A percentile compares a stretch with the other conserved stretches of the same genome.
Evolutionary conservation across 2,797 vertebrate species (phyloP).

Genomic region (Microhierax caerulescens): DNA sequence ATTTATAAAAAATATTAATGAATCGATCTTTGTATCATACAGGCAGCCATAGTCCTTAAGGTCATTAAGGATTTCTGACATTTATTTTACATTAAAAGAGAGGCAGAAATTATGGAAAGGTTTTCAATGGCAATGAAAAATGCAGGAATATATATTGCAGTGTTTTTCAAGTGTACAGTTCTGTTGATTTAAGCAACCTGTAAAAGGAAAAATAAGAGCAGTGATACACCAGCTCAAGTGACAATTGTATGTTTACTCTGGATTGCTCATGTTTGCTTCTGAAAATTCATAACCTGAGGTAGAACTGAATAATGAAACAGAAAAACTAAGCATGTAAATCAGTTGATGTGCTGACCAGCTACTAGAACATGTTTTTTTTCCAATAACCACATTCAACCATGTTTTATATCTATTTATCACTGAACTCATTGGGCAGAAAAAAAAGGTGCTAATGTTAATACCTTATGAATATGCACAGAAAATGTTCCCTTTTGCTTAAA

Average conservation of each 20-base stretch:
- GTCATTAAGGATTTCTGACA: neutral
- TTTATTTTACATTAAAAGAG: neutral
- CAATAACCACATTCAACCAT: neutral
- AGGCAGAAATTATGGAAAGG: neutral
- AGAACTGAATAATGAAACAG: neutral
- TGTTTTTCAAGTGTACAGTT: neutral
- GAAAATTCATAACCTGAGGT: slow-evolving; percentile 19
- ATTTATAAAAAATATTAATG: neutral
- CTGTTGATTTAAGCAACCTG: neutral
- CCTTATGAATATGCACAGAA: neutral
- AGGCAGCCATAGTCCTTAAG: neutral
- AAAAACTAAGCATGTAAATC: slow-evolving; percentile 13
- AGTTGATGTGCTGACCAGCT: neutral
- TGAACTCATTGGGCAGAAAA: slow-evolving; percentile 3
- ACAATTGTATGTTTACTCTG: slow-evolving; percentile 1
- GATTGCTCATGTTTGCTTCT: slow-evolving; percentile 8
- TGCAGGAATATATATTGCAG: neutral
- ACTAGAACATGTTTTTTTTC: slow-evolving; percentile 24
- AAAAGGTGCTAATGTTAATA: neutral
- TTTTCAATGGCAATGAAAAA: neutral
- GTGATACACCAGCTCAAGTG: neutral
- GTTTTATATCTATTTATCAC: slow-evolving; percentile 30
- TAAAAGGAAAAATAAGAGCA: neutral
- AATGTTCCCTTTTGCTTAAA: neutral
- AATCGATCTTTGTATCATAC: neutral